Evolutionary conservation across 2,888 invertebrate genomes (phyloP).

Genomic region (Synanthedon formicaeformis): DNA sequence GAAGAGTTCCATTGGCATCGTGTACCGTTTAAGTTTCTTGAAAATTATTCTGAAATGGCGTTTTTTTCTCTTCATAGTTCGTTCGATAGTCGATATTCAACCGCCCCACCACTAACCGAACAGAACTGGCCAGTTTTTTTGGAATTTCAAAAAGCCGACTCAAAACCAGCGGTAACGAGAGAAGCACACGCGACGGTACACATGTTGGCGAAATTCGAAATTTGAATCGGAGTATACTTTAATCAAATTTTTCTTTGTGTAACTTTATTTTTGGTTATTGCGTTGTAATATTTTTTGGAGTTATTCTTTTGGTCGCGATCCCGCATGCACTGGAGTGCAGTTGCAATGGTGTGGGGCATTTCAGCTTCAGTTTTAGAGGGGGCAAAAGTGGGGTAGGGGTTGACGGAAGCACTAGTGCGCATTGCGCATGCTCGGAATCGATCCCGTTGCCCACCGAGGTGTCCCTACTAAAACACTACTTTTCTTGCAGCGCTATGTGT

Average conservation of each 20-base stretch:
- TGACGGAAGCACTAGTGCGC: constrained; percentile 28
- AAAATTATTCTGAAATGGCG: constrained; percentile 26
- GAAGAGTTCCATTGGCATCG: constrained; percentile 26
- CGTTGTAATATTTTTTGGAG: constrained; percentile 23
- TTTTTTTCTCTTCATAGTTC: constrained; percentile 68
- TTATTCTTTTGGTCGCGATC: constrained; percentile 39
- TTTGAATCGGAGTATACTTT: background rate
- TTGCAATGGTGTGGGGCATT: constrained; percentile 41
- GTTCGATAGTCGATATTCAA: constrained; percentile 16
- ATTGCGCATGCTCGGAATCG: constrained; percentile 63
- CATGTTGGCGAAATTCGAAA: constrained; percentile 10
- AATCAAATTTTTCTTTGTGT: constrained; percentile 6
- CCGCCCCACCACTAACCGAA: constrained; percentile 16
- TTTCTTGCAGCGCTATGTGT: constrained; percentile 25
- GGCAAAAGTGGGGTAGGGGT: constrained; percentile 15
- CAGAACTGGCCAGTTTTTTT: constrained; percentile 12
- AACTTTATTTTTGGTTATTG: constrained; percentile 14
- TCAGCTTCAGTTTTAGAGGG: constrained; percentile 24
- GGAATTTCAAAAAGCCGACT: constrained; percentile 3
- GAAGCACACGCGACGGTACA: constrained; percentile 8
- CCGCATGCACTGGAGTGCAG: constrained; percentile 65
- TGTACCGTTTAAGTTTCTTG: constrained; percentile 22
- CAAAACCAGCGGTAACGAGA: constrained; percentile 3
- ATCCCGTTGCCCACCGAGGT: constrained; percentile 54
- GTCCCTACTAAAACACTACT: constrained; percentile 43